These are phyloP conservation scores for Heterocephalus glaber DNA, from an alignment of 2,113 vertebrate genomes.

Conservation along the genomic window DNA sequence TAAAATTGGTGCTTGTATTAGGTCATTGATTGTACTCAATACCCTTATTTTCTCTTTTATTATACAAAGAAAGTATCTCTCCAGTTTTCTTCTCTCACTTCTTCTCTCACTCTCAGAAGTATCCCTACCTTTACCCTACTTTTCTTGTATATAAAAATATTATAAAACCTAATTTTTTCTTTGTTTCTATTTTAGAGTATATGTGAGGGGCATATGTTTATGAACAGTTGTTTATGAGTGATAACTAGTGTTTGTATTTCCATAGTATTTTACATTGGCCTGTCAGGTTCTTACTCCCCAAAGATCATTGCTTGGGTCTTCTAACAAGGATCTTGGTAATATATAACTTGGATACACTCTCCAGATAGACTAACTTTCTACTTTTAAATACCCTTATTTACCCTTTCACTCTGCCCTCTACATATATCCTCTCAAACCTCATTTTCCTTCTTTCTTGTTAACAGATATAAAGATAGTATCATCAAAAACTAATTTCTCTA, in stretches of 20 bases:
- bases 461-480: background rate
- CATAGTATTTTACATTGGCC: background rate
- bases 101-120: background rate
- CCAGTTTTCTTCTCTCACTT: background rate
- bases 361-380: background rate
- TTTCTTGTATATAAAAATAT: background rate
- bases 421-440: background rate
- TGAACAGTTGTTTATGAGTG: background rate
- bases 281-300: background rate
- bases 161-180: background rate
- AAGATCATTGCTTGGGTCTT: background rate
- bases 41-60: background rate
- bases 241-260: background rate
- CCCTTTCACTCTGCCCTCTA: background rate
- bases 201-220: background rate
- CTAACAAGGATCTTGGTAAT: background rate
- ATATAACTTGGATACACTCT: background rate
- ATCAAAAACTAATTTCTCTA: background rate
- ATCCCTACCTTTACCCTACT: background rate
- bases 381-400: background rate
- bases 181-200: background rate
- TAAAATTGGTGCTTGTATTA: background rate
- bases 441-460: background rate
- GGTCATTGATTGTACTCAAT: background rate
- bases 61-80: background rate